Conservation (phyloP, 2,797 vertebrate genomes). For the Lycodopsis pacificus region DNA sequence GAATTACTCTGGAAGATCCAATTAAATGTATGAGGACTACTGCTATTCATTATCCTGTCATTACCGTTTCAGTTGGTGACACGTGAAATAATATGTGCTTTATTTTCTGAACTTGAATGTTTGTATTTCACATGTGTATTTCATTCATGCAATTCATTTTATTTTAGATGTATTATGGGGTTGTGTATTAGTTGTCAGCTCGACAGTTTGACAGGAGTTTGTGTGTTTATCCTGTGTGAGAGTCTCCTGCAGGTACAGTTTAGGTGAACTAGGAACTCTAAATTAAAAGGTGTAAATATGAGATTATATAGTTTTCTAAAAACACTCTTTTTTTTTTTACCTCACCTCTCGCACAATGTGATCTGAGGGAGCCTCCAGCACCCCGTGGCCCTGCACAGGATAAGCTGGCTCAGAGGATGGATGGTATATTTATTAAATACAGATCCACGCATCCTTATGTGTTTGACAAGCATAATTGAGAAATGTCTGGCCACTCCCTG, state of each 20-base stretch:
- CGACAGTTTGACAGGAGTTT: neutral
- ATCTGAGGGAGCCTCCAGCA: neutral
- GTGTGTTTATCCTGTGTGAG: neutral
- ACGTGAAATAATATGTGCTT: neutral
- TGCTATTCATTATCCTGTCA: conserved; percentile 24
- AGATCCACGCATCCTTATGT: neutral
- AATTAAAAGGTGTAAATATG: conserved; percentile 18
- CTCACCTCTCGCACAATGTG: neutral
- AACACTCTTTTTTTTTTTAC: neutral
- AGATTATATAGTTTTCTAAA: neutral
- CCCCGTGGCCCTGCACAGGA: neutral
- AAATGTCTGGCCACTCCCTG: conserved; percentile 6
- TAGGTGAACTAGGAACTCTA: conserved; percentile 7
- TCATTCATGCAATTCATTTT: neutral
- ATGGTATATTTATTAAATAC: conserved; percentile 9
- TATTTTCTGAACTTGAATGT: neutral
- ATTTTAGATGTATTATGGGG: neutral
- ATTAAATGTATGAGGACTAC: conserved; percentile 16
- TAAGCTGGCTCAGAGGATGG: conserved; percentile 2
- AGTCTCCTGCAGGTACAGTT: neutral
- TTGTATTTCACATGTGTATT: neutral
- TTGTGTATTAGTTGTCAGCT: neutral
- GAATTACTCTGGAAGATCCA: conserved; percentile 11
- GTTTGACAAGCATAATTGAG: conserved; percentile 18
- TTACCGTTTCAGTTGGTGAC: conserved; percentile 15